Evolutionary conservation across 2,888 invertebrate genomes (phyloP).

Genomic region (Smittia aterrima): DNA sequence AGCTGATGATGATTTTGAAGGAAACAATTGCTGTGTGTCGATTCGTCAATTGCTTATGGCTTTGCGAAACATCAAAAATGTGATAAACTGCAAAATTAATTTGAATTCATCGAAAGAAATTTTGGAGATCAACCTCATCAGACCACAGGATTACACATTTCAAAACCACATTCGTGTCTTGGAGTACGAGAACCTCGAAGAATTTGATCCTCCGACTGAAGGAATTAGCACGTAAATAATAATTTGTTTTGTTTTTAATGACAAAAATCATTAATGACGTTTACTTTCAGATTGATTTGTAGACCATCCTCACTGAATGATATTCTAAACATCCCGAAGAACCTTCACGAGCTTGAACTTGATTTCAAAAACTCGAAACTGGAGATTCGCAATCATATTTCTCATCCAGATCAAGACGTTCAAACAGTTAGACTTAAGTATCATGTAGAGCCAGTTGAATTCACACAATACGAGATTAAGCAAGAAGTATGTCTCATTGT

Average conservation of each 20-base stretch:
- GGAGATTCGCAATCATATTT: background rate
- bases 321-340: background rate
- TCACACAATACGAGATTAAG: background rate
- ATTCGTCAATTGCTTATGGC: background rate
- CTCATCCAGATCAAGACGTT: background rate
- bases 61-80: background rate
- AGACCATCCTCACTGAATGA: background rate
- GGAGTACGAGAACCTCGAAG: no score
- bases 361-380: background rate
- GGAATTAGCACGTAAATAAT: no score
- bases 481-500: background rate
- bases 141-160: no score
- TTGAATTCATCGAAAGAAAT: no score
- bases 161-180: no score
- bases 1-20: background rate
- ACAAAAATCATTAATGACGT: no score
- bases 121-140: no score
- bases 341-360: background rate
- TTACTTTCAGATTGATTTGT: background rate
- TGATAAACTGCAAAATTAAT: background rate
- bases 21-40: background rate
- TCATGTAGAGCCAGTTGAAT: background rate
- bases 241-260: no score
- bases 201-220: no score
- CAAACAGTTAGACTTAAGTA: background rate